phyloP scores from a whole-genome alignment of 2,797 vertebrate genomes.

The Taeniopygia guttata region DNA sequence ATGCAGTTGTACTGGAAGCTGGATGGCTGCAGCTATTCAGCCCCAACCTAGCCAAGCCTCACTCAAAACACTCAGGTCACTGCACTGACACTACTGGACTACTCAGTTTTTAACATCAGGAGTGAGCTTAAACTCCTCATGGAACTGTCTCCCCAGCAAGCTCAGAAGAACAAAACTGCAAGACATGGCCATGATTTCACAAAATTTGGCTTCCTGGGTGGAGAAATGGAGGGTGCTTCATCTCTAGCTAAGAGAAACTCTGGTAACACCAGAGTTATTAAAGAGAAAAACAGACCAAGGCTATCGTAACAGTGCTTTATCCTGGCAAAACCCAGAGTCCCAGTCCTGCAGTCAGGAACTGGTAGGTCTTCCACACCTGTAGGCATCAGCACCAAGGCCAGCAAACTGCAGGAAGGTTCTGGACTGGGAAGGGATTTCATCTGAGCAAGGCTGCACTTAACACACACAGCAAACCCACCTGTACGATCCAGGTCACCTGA shows the following conservation, averaged over 20 bases:
- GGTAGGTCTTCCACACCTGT: not conserved
- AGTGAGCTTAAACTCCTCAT: not conserved
- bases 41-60: not conserved
- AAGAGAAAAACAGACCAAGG: not conserved
- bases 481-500: conserved; percentile 92
- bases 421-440: not conserved
- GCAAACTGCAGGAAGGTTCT: not conserved
- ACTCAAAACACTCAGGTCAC: not conserved
- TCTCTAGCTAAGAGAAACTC: not conserved
- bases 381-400: not conserved
- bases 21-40: not conserved
- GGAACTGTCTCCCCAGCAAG: not conserved
- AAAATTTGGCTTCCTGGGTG: not conserved
- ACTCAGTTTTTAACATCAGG: not conserved
- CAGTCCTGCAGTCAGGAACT: not conserved
- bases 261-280: not conserved
- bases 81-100: not conserved
- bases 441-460: not conserved
- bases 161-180: not conserved
- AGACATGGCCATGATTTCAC: not conserved
- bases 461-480: conserved; percentile 76
- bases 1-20: not conserved
- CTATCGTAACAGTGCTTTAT: not conserved
- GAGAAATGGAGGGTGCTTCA: not conserved
- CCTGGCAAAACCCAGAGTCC: not conserved